Conservation (phyloP, 2,113 vertebrate genomes). For the Chiloscyllium plagiosum region DNA sequence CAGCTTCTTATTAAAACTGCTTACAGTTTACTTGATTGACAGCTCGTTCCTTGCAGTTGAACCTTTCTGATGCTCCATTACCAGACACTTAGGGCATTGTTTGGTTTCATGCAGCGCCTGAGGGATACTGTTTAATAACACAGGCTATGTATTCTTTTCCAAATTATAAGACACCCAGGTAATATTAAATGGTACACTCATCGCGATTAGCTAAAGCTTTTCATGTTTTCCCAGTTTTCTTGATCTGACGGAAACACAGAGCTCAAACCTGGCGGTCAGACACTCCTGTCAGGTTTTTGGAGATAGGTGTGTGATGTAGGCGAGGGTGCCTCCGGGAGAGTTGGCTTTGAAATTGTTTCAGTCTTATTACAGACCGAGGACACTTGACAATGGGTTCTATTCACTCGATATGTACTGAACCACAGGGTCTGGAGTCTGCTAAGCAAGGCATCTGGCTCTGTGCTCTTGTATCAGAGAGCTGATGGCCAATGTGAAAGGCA, state of each 20-base stretch:
- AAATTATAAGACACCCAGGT: background rate
- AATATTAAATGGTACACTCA: background rate
- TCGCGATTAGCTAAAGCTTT: background rate
- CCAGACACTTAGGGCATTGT: conserved; percentile 23
- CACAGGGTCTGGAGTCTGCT: background rate
- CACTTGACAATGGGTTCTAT: background rate
- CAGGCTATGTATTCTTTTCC: background rate
- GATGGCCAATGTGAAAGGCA: background rate
- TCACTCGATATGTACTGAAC: background rate
- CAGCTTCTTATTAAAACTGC: conserved; percentile 18
- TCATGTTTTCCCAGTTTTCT: background rate
- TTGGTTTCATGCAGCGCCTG: background rate
- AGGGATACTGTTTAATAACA: conserved; percentile 14
- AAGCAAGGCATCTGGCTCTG: background rate
- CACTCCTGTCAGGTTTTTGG: background rate
- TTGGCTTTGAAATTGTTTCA: background rate
- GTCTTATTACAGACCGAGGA: background rate
- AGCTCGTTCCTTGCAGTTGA: background rate
- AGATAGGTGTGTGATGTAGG: background rate
- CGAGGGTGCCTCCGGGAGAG: background rate
- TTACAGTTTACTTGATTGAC: conserved; percentile 14
- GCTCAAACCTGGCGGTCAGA: background rate
- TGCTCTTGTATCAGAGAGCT: background rate
- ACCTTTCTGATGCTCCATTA: background rate
- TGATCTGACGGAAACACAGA: background rate